Evolutionary conservation across 1,140 invertebrate genomes (phyloP).

Genomic region (Drosophila tristis): DNA sequence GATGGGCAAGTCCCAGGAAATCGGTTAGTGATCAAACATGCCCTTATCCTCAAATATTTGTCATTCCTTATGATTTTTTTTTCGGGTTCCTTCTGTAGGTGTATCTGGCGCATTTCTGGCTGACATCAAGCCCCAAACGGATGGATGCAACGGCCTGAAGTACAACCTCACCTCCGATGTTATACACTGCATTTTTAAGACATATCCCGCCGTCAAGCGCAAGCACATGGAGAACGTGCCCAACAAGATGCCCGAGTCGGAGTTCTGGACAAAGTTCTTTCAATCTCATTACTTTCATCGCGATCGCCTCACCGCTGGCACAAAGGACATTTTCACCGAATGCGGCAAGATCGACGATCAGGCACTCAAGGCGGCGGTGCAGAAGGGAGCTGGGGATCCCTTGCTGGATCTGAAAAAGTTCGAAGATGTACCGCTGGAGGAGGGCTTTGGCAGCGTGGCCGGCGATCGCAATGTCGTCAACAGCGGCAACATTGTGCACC

Average conservation of each 20-base stretch:
- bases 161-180: slow-evolving; percentile 99
- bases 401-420: slow-evolving; percentile 92
- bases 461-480: slow-evolving; percentile 86
- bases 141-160: slow-evolving; percentile 98
- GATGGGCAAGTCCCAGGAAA: slow-evolving; percentile 90
- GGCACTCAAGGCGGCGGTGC: slow-evolving; percentile 92
- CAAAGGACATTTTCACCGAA: slow-evolving; percentile 97
- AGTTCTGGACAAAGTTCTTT: slow-evolving; percentile 99
- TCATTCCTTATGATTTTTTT: background rate
- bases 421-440: slow-evolving; percentile 90
- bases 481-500: slow-evolving; percentile 91
- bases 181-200: slow-evolving; percentile 99
- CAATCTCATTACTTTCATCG: slow-evolving; percentile 99
- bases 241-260: slow-evolving; percentile 95
- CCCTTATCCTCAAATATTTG: background rate
- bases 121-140: slow-evolving; percentile 98
- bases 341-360: slow-evolving; percentile 98
- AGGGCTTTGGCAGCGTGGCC: slow-evolving; percentile 87
- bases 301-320: slow-evolving; percentile 94
- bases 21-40: slow-evolving; percentile 86
- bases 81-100: slow-evolving; percentile 83
- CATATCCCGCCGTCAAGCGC: slow-evolving; percentile 98
- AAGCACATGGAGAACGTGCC: slow-evolving; percentile 99
- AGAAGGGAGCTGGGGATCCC: slow-evolving; percentile 90
- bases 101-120: slow-evolving; percentile 95